A percentile compares a stretch with the other conserved stretches of the same genome.
Conservation (phyloP, 2,113 vertebrate species). For the Alectura lathami region DNA sequence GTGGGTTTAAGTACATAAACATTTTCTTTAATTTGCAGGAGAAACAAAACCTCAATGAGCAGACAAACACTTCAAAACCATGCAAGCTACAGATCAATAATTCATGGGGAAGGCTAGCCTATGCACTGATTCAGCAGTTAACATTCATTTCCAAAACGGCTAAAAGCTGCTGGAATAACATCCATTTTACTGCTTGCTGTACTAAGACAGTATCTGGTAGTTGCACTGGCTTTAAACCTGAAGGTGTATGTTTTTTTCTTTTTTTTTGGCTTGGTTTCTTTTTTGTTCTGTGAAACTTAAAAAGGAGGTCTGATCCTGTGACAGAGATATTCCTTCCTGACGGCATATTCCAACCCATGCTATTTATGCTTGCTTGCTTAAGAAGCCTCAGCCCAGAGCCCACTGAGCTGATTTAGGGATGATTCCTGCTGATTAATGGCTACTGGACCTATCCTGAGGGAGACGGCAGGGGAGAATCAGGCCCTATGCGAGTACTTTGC, state of each 20-base stretch:
- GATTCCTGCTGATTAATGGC: not conserved
- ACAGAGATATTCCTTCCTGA: not conserved
- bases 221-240: not conserved
- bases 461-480: not conserved
- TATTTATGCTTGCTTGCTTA: not conserved
- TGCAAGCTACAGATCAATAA: not conserved
- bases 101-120: not conserved
- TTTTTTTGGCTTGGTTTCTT: not conserved
- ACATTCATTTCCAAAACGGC: not conserved
- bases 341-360: not conserved
- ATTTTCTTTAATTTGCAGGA: not conserved
- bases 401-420: not conserved
- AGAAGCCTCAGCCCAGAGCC: not conserved
- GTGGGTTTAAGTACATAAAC: not conserved
- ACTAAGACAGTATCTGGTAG: not conserved
- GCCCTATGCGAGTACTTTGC: not conserved
- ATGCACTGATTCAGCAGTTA: not conserved
- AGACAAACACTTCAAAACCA: not conserved
- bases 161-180: not conserved
- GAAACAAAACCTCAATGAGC: not conserved
- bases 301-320: not conserved
- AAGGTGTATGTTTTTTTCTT: not conserved
- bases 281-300: not conserved
- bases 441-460: not conserved
- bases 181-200: not conserved